Percentiles rank a stretch among this genome's conserved stretches.
Evolutionary conservation across 2,113 vertebrate genomes (phyloP).

Genomic region (Elgaria multicarinata): DNA sequence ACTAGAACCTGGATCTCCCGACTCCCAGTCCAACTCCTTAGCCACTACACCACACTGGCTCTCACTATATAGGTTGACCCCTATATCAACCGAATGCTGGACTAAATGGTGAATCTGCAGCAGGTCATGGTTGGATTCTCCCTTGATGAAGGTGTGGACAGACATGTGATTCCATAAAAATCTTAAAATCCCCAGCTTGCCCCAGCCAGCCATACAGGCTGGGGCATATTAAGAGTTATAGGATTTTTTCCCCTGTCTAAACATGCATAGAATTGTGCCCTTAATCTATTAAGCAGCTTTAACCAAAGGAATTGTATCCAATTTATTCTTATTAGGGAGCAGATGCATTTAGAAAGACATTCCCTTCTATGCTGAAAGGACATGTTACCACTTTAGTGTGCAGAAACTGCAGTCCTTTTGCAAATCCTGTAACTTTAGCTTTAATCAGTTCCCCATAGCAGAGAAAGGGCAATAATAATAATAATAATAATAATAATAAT

Average conservation of each 20-base stretch:
- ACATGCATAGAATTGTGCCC: too few species aligned
- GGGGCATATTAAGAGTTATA: too few species aligned
- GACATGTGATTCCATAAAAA: background rate
- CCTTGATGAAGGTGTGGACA: background rate
- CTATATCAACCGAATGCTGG: too few species aligned
- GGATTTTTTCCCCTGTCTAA: too few species aligned
- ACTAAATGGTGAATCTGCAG: too few species aligned
- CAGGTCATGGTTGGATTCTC: too few species aligned
- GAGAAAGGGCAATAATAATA: background rate
- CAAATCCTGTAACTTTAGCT: background rate
- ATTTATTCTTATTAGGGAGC: background rate
- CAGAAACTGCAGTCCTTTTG: background rate
- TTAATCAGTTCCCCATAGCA: background rate
- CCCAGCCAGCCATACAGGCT: too few species aligned
- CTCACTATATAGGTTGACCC: too few species aligned
- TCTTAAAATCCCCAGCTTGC: too few species aligned
- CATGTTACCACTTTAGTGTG: background rate
- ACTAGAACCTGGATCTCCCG: too few species aligned
- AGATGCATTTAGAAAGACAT: background rate
- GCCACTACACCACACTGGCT: too few species aligned
- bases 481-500: accelerated
- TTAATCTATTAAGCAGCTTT: slow-evolving; percentile 12
- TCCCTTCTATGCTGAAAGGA: background rate
- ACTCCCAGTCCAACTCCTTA: too few species aligned
- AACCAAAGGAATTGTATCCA: slow-evolving; percentile 6